Evolutionary conservation across 2,113 vertebrate species (phyloP).

Genomic region (Pteronura brasiliensis): DNA sequence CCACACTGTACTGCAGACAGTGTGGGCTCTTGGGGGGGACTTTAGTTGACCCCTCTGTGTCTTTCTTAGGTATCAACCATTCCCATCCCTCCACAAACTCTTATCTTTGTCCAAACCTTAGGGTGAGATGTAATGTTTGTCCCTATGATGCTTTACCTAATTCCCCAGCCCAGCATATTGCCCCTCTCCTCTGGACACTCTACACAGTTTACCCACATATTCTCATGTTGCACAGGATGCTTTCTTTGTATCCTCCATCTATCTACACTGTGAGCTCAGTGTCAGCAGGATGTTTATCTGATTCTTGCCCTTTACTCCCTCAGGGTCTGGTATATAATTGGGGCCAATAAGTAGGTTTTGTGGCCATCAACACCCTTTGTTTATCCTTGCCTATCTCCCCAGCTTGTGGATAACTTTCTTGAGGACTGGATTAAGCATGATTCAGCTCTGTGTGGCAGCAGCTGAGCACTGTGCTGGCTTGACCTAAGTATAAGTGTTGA

Average conservation of each 20-base stretch:
- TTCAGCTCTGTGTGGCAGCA: background rate
- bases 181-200: background rate
- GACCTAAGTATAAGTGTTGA: background rate
- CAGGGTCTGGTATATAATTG: background rate
- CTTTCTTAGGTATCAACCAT: background rate
- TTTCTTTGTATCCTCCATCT: background rate
- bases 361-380: background rate
- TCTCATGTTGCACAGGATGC: too few relatives aligned
- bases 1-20: too few relatives aligned
- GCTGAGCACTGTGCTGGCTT: background rate
- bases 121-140: background rate
- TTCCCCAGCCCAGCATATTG: too few relatives aligned
- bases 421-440: background rate
- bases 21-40: background rate
- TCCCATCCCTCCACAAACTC: background rate
- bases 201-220: too few relatives aligned
- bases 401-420: background rate
- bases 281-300: background rate
- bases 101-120: background rate
- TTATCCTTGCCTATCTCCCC: background rate
- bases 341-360: background rate
- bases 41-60: background rate
- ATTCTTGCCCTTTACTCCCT: background rate
- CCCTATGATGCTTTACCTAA: background rate
- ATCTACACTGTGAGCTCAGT: background rate